Conservation (phyloP, 2,888 invertebrate species). For the Trichopria drosophilae region DNA sequence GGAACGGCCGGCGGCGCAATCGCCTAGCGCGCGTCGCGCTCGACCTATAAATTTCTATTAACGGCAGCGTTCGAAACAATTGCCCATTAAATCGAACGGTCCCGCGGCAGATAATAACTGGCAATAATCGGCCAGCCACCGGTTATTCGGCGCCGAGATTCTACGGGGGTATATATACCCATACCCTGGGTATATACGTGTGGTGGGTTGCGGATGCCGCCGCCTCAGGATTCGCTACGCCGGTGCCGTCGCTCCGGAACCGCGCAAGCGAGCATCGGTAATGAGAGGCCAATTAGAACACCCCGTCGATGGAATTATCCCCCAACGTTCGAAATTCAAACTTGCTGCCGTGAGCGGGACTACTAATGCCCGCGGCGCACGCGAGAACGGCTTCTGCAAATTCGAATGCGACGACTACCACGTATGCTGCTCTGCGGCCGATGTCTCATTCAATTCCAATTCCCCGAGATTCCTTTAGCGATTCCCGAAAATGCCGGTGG, state of each 20-base stretch:
- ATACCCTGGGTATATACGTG: too few species aligned
- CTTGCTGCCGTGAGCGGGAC: conserved; percentile 50
- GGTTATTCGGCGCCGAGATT: conserved; percentile 42
- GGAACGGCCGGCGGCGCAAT: too few species aligned
- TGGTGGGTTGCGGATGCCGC: too few species aligned
- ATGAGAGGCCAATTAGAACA: conserved; percentile 58
- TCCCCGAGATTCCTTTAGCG: too few species aligned
- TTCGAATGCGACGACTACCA: conserved; percentile 16
- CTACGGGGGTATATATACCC: too few species aligned
- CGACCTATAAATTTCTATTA: conserved; percentile 55
- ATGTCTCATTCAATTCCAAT: too few species aligned
- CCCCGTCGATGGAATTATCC: conserved; percentile 56
- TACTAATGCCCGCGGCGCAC: conserved; percentile 49
- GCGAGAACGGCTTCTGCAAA: conserved; percentile 41
- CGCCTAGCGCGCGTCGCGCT: conserved; percentile 17
- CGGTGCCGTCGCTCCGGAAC: conserved; percentile 31
- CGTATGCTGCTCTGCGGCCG: too few species aligned
- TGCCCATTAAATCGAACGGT: conserved; percentile 56
- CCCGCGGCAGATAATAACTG: conserved; percentile 56
- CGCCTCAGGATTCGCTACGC: too few species aligned
- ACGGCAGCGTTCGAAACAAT: conserved; percentile 53
- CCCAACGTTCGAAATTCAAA: conserved; percentile 55
- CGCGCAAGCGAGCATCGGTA: conserved; percentile 57
- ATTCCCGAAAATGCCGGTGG: too few species aligned
- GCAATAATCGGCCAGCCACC: conserved; percentile 50